Percentiles rank a stretch among this genome's conserved stretches.
Conservation (phyloP, 53 echinoderm and acorn worm species). For the Arbacia lixula region DNA sequence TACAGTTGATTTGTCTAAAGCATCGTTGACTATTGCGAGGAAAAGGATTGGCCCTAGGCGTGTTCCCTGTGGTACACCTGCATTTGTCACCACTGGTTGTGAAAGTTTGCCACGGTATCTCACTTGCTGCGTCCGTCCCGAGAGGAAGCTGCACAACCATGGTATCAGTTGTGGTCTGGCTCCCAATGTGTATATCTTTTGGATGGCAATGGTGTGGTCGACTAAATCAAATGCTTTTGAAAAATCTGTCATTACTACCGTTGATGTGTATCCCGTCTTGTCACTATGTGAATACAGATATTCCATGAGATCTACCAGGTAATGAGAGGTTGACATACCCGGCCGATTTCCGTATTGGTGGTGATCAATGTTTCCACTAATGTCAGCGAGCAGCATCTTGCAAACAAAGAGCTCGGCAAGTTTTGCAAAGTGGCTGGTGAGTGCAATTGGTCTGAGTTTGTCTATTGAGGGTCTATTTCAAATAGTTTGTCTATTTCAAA, state of each 20-base stretch:
- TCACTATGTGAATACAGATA: neutral
- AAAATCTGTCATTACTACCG: neutral
- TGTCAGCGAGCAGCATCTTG: neutral
- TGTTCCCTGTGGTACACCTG: slow-evolving; percentile 3
- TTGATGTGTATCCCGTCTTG: neutral
- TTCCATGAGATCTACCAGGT: slow-evolving; percentile 3
- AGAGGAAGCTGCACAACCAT: neutral
- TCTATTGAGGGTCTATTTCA: too few species aligned
- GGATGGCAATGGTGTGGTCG: neutral
- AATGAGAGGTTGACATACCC: slow-evolving; percentile 19
- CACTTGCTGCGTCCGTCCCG: neutral
- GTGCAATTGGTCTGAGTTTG: slow-evolving; percentile 31
- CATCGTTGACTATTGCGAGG: too few species aligned
- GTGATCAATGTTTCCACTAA: neutral
- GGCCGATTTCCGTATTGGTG: slow-evolving; percentile 12
- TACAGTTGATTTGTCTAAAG: too few species aligned
- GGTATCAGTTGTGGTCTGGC: neutral
- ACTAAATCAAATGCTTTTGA: neutral
- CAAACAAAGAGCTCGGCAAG: slow-evolving; percentile 21
- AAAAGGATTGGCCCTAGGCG: neutral
- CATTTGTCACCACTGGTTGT: neutral
- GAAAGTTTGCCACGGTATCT: neutral
- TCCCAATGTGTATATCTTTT: neutral
- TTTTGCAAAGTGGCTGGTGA: slow-evolving; percentile 42
- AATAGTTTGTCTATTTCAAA: too few species aligned